Evolutionary conservation across 2,888 invertebrate species (phyloP), one percentile per base, ranked within the genome.

Genomic region (Deilephila elpenor): DNA sequence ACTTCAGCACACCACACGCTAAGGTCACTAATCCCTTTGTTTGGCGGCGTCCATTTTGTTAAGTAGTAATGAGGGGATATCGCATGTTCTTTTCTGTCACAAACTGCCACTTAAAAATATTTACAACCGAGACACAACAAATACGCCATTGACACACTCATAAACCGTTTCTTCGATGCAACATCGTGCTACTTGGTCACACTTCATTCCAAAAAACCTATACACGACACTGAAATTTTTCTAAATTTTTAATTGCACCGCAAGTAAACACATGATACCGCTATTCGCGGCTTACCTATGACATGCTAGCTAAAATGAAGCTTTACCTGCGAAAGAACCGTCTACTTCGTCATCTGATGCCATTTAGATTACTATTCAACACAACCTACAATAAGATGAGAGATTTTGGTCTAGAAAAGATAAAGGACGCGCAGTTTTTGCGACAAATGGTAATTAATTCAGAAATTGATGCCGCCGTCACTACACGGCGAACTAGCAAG

Each of bases 291-390:
- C 93, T 95, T 95, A 93, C 93, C 94, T 95, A 95, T 93, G 94
- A 94, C 94, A 94, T 93, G 91, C 94, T 94, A 93, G 91, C 88
- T 87, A 91, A 92, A 93, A 89, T 89, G 83, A 88, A 85, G 87
- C 93, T 96, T 97, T 95, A 98, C 98, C 98, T 95, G 97, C 97
- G 89, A 96, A 97, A 91, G 96, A 97, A 90, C 97, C 98, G 87
- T 98, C 98, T 90, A 97, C 96, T 94, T 98, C 98, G 89, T 98
- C 98, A 87, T 98, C 98, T 79, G 98, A 98, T 93, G 97, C 98
- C 98, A 98, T 98, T 92, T 91, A 90, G 85, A 89, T 82, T 84
- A 91, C 88, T 88, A 88, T 90, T 88, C 85, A 87, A 86, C 88
- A 91, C 91, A 91, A 92, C 82, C 80, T 83, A 82, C 80, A 84